Conservation (phyloP, 2,797 vertebrate genomes). For the Loris lydekkerianus region DNA sequence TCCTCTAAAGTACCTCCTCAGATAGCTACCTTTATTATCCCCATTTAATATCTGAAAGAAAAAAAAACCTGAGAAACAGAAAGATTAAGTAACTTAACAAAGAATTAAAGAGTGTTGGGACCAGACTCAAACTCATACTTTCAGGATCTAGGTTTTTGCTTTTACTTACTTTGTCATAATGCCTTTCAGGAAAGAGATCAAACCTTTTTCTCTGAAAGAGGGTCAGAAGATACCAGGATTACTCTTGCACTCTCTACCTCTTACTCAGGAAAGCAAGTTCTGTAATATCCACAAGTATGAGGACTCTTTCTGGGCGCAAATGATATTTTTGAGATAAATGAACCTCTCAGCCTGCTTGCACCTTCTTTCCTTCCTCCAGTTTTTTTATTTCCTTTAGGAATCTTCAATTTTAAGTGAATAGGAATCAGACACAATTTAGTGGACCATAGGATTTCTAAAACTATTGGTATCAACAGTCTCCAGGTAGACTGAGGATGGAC, state of each 20-base stretch:
- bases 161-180: background rate
- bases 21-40: background rate
- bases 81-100: constrained; percentile 21
- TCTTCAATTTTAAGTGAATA: background rate
- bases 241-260: too few species aligned
- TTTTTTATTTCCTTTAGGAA: constrained; percentile 19
- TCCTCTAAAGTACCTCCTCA: background rate
- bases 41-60: background rate
- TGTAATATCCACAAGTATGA: background rate
- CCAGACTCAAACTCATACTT: background rate
- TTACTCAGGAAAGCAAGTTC: background rate
- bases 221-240: background rate
- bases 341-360: background rate
- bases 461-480: background rate
- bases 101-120: background rate
- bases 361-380: background rate
- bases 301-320: background rate
- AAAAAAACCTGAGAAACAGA: background rate
- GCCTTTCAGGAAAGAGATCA: background rate
- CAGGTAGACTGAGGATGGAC: too few species aligned
- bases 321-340: constrained; percentile 20
- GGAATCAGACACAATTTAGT: background rate
- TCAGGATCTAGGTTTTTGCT: background rate
- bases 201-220: background rate
- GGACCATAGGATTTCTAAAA: background rate